Evolutionary conservation across 1,140 invertebrate genomes (phyloP).

Genomic region (Pentalonia nigronervosa): DNA sequence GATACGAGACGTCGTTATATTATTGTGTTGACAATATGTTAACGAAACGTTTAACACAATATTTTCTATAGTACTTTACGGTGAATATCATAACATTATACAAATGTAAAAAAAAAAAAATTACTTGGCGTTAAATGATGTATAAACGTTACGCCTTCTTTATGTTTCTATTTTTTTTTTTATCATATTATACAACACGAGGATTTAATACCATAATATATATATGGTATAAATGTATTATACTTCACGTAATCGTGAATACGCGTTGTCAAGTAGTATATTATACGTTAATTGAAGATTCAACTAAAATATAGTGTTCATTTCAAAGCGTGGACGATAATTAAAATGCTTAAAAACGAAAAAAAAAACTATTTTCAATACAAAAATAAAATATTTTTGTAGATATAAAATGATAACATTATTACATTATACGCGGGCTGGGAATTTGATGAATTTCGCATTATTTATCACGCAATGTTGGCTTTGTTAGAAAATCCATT

Average conservation of each 20-base stretch:
- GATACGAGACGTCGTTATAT: neutral
- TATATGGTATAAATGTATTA: neutral
- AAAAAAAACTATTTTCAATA: neutral
- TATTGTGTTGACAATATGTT: neutral
- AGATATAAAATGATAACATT: neutral
- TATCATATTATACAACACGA: neutral
- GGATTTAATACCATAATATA: neutral
- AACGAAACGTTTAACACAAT: neutral
- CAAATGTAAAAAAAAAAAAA: neutral
- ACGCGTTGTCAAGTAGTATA: neutral
- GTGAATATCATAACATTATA: neutral
- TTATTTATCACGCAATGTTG: neutral
- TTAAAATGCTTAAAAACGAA: neutral
- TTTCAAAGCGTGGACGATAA: neutral
- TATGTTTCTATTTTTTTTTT: neutral
- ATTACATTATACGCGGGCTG: neutral
- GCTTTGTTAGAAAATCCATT: slow-evolving; percentile 25
- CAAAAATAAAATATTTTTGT: neutral
- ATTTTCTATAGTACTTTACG: neutral
- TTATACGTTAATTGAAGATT: neutral
- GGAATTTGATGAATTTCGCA: neutral
- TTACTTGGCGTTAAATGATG: neutral
- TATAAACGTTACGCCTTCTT: neutral
- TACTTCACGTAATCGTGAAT: neutral
- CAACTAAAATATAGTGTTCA: neutral